phyloP scores from a whole-genome alignment of 1,140 invertebrate genomes.

The Trichonephila clavata region DNA sequence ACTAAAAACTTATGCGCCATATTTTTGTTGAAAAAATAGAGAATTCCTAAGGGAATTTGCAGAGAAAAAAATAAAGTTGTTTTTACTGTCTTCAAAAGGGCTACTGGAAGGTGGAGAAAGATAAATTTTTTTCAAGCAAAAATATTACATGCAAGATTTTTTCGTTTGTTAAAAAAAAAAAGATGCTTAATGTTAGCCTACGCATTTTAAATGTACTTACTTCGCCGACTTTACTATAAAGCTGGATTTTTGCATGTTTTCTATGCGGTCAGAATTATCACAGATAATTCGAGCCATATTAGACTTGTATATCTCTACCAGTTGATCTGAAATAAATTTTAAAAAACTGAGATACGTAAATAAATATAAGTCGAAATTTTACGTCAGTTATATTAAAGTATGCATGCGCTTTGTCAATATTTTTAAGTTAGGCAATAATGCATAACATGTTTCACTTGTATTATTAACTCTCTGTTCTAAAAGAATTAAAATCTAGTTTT shows the following conservation, averaged over 20 bases:
- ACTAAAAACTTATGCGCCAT: no score
- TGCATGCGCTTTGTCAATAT: no score
- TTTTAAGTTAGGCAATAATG: no score
- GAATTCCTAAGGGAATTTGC: no score
- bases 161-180: background rate
- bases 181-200: background rate
- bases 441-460: no score
- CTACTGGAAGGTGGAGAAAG: background rate
- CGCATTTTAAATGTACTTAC: slow-evolving; percentile 34
- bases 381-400: no score
- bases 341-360: background rate
- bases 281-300: slow-evolving; percentile 60
- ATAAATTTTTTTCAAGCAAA: background rate
- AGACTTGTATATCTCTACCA: slow-evolving; percentile 57
- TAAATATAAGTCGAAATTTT: no score
- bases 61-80: background rate
- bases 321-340: slow-evolving; percentile 43
- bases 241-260: slow-evolving; percentile 15
- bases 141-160: background rate
- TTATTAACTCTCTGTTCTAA: no score
- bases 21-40: no score
- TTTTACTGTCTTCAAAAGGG: background rate
- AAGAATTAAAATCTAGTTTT: no score
- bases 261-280: slow-evolving; percentile 58
- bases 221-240: slow-evolving; percentile 25